Evolutionary conservation across 2,113 vertebrate genomes (phyloP).

Genomic region (Platichthys flesus): DNA sequence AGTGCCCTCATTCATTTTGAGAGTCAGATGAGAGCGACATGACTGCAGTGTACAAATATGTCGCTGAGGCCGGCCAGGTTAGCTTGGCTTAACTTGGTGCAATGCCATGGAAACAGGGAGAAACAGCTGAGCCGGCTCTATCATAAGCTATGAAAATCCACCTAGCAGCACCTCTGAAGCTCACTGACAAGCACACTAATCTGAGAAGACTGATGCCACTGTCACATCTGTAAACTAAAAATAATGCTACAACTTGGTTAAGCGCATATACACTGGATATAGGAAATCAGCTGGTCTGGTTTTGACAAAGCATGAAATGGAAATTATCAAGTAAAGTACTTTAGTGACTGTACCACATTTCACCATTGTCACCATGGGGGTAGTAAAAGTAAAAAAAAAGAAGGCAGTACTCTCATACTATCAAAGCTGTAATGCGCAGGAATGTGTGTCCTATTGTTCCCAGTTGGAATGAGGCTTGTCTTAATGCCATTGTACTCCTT

Average conservation of each 20-base stretch:
- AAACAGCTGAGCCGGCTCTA: slow-evolving; percentile 3
- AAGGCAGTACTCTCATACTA: slow-evolving; percentile 53
- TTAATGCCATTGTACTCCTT: slow-evolving; percentile 30
- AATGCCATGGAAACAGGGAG: not conserved
- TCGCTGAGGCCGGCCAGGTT: not conserved
- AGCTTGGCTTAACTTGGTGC: not conserved
- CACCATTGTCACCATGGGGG: slow-evolving; percentile 32
- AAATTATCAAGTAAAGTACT: not conserved
- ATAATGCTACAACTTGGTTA: not conserved
- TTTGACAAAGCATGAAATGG: too few relatives aligned
- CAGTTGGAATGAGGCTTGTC: slow-evolving; percentile 61
- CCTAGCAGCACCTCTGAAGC: not conserved
- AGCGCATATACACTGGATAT: not conserved
- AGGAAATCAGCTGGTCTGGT: not conserved
- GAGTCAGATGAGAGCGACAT: not conserved
- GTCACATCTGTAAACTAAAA: not conserved
- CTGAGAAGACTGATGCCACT: not conserved
- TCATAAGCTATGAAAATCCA: not conserved
- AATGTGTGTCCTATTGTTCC: slow-evolving; percentile 70
- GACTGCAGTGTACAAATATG: not conserved
- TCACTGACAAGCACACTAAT: not conserved
- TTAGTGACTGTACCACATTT: not conserved
- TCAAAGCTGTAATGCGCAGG: slow-evolving; percentile 51
- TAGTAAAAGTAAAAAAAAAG: slow-evolving; percentile 39
- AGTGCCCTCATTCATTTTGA: not conserved